Evolutionary conservation across 1,140 invertebrate genomes (phyloP), one percentile per base, ranked within the genome.

Genomic region (Meloidogyne chitwoodi): DNA sequence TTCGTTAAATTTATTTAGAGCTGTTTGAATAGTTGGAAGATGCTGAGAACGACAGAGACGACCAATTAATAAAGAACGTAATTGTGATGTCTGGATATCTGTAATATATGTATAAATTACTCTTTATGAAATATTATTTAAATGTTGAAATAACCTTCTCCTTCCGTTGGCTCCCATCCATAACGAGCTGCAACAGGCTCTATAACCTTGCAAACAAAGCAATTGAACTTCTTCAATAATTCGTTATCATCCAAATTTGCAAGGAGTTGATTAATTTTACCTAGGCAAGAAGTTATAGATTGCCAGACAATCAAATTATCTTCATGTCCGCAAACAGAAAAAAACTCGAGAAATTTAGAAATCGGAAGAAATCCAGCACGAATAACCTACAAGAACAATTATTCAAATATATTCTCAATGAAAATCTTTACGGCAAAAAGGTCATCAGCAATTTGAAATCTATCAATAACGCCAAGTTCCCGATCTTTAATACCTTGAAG

Each of bases 361-460:
- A 79, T 77, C 0, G 81, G 63, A 12, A 79, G 74, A 10, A 70
- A 68, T 12, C 83, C 83, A 11, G 86, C 74, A 34, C 72, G 74
- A 84, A 91, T 91, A 88, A 96, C 90, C 56, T 73, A 29, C 16
- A 73, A 65, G 16, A 19, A 73, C n/a, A 22, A 70, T n/a, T 73
- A 19, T 4, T 12, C 19, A 24, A 34, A 41, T 38, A 69, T 27
- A 44, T 56, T 29, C 24, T 38, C 8, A 67, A 19, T 34, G n/a
- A 44, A 69, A 19, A 70, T 56, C 44, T n/a, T 64, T 34, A 73
- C 71, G 24, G 94, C 93, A 88, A 94, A 96, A 44, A 96, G 90
- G 78, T 98, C 96, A 88, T 95, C 93, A 31, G 96, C 90, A 6
- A 98, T 87, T 6, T 93, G 93, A 31, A 97, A 90, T 62, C 95